Percentiles rank a stretch among this genome's conserved stretches.
These are phyloP conservation scores for Dromas ardeola DNA, from an alignment of 2,113 vertebrate genomes.

Conservation along the genomic window DNA sequence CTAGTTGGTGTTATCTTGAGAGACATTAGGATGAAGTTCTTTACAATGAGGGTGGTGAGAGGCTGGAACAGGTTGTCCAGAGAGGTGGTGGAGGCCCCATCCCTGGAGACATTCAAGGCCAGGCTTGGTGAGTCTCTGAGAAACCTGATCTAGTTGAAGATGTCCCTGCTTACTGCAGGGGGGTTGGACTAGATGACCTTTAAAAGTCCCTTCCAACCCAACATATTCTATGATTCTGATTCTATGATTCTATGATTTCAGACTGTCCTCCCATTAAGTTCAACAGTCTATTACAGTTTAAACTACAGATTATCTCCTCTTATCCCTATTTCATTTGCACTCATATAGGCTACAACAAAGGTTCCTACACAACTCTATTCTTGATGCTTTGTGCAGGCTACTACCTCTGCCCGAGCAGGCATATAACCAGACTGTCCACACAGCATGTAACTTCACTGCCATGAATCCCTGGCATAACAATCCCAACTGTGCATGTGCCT, in stretches of 20 bases:
- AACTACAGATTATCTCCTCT: neutral
- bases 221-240: too few relatives aligned
- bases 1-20: rapidly evolving
- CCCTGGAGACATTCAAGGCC: too few relatives aligned
- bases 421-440: neutral
- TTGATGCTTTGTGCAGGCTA: neutral
- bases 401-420: neutral
- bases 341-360: neutral
- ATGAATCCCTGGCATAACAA: neutral
- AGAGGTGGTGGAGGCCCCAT: too few relatives aligned
- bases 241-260: neutral
- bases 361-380: neutral
- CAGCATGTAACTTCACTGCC: rapidly evolving
- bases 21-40: neutral
- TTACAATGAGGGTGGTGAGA: too few relatives aligned
- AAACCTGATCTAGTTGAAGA: too few relatives aligned
- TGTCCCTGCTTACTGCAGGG: too few relatives aligned
- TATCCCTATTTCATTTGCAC: neutral
- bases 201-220: too few relatives aligned
- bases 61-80: too few relatives aligned
- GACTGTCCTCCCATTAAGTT: neutral
- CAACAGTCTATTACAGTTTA: neutral
- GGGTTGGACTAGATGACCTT: too few relatives aligned
- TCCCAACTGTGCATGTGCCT: neutral
- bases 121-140: too few relatives aligned